phyloP scores from a whole-genome alignment of 92 coral and sea anemone genomes.

The Virgularia gustaviana region DNA sequence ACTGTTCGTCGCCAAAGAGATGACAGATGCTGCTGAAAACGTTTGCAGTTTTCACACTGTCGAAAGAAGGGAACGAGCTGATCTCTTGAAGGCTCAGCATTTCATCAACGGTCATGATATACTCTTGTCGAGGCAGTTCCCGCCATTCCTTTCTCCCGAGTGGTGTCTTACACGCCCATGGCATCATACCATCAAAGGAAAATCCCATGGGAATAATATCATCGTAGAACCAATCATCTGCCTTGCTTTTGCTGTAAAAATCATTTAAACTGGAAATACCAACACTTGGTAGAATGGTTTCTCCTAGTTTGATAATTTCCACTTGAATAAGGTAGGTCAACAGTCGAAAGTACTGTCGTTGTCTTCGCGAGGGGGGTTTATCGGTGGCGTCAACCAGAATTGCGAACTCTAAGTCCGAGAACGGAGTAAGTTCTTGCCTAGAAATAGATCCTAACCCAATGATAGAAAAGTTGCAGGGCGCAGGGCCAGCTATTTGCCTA shows the following conservation, averaged over 20 bases:
- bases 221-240: conserved; percentile 32
- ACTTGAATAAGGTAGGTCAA: conserved; percentile 16
- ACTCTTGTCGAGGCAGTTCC: conserved; percentile 17
- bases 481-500: conserved; percentile 18
- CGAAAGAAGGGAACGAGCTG: conserved; percentile 6
- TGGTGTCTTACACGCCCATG: conserved; percentile 38
- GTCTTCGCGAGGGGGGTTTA: background rate
- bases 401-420: conserved; percentile 15
- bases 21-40: conserved; percentile 34
- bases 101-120: conserved; percentile 30
- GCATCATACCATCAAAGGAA: conserved; percentile 37
- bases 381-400: background rate
- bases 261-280: conserved; percentile 29
- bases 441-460: conserved; percentile 20
- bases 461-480: conserved; percentile 26
- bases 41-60: conserved; percentile 17
- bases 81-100: conserved; percentile 24
- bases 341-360: conserved; percentile 16
- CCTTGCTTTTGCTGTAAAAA: conserved; percentile 23
- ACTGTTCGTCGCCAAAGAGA: conserved; percentile 10
- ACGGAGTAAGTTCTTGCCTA: conserved; percentile 15
- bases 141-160: conserved; percentile 35
- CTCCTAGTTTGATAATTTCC: conserved; percentile 19
- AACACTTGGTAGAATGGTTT: conserved; percentile 26
- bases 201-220: conserved; percentile 27